Base-by-base conservation (phyloP, 92 coral and sea anemone species). In the Phymanthus crucifer region DNA sequence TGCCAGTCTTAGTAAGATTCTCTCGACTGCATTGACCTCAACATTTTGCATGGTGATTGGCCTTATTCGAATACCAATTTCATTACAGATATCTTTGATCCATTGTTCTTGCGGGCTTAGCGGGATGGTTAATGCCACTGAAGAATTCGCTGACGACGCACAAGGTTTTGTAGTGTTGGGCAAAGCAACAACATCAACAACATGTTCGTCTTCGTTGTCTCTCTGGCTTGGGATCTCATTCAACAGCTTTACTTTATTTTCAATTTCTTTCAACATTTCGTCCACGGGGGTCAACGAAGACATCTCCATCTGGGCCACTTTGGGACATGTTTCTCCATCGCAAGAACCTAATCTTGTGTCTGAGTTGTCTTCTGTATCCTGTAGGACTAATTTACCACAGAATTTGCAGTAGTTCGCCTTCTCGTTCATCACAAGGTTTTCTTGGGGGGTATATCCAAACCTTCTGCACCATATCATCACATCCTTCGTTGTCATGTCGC, bases 381-480 rank as follows among this genome's bases (percentile, higher is more conserved):
- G 47, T 11, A 16, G 43, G 9, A 83, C 33, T 6, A 71, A 31
- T 37, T 81, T 70, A 31, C 98, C 98, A 83, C 98, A 95, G 16
- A 92, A 61, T 31, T 90, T 88, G 77, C 98, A 95, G 77, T 90
- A 89, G 3, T 36, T 70, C 13, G 26, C 75, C 12, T 71, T 54
- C 18, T 73, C 77, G 26, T 73, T 72, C 45, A 54, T 57, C 38
- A 80, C 24, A 6, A 82, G 71, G 36, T 74, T 31, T 32, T 76
- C 85, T 36, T 70, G 66, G 9, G 99, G 99, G 13, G 98, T 85
- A 78, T 96, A 87, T 5, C 94, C 98, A 83, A 88, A 80, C 10
- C 89, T 82, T 66, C 99, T 95, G 36, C 94, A 93, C 92, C 97
- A 96, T 8, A 93, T 56, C 91, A 91, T 85, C 69, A 96, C 78